Percentiles rank a stretch among this genome's conserved stretches.
Evolutionary conservation across 2,113 vertebrate genomes (phyloP).

Genomic region (Cyanoramphus novaezelandiae): DNA sequence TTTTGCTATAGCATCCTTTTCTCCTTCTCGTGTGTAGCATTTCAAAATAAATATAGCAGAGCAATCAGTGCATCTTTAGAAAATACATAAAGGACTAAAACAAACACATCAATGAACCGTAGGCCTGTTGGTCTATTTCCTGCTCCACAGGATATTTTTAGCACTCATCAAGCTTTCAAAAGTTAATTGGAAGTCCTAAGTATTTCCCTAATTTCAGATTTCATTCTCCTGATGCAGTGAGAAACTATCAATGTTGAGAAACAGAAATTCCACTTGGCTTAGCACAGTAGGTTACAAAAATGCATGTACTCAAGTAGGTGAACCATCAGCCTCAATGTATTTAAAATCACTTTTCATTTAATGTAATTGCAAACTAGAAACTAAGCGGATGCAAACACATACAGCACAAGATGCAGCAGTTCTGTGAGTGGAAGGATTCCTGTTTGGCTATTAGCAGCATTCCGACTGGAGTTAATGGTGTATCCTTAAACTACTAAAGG

Average conservation of each 20-base stretch:
- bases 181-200: constrained; percentile 43
- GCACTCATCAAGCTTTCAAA: constrained; percentile 34
- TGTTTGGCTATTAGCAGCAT: neutral
- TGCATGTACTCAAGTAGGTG: neutral
- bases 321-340: neutral
- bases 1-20: neutral
- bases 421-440: neutral
- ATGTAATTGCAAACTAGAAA: neutral
- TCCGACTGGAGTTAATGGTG: neutral
- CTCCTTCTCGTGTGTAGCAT: neutral
- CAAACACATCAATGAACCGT: neutral
- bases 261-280: neutral
- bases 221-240: constrained; percentile 36
- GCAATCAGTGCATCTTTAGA: constrained; percentile 43
- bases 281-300: neutral
- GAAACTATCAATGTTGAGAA: neutral
- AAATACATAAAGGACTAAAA: constrained; percentile 44
- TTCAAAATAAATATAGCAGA: constrained; percentile 25
- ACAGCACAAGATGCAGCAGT: neutral
- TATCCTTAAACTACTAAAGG: neutral
- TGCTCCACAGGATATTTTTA: constrained; percentile 38
- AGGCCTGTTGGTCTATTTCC: constrained; percentile 26
- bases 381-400: neutral
- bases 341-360: neutral
- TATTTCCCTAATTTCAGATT: constrained; percentile 20